phyloP scores from a whole-genome alignment of 2,113 vertebrate species.

The Saguinus imperator region DNA sequence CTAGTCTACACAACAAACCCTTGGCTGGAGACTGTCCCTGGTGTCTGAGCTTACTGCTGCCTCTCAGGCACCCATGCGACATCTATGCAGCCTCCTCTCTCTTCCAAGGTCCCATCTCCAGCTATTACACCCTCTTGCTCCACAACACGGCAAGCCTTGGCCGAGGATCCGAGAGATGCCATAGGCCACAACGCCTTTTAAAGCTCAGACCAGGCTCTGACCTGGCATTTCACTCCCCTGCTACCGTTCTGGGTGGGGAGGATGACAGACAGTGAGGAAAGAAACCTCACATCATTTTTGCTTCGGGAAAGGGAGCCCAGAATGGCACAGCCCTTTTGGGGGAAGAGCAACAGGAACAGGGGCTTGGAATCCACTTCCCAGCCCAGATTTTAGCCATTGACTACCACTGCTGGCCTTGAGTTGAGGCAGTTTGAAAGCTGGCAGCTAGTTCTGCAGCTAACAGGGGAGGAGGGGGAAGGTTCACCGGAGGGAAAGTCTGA shows the following conservation, averaged over 20 bases:
- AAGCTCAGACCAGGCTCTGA: accelerated
- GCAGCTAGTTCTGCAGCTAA: not conserved
- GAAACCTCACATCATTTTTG: not conserved
- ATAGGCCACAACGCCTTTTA: not conserved
- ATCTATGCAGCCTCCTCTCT: not conserved
- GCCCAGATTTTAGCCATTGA: not conserved
- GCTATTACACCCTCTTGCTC: not conserved
- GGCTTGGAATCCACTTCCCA: not conserved
- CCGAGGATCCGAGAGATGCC: not conserved
- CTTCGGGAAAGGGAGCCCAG: not conserved
- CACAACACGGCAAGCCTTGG: not conserved
- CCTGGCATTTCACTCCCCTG: not conserved
- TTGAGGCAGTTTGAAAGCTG: not conserved
- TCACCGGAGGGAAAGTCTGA: not conserved
- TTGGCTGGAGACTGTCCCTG: not conserved
- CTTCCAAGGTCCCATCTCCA: not conserved
- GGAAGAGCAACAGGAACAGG: not conserved
- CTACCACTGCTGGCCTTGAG: accelerated
- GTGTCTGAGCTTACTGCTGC: not conserved
- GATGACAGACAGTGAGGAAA: not conserved
- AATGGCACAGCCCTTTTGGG: not conserved
- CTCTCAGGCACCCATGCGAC: not conserved
- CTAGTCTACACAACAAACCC: not conserved
- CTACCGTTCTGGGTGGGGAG: not conserved
- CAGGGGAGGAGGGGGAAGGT: accelerated